Evolutionary conservation across 1,140 invertebrate genomes (phyloP), one percentile per base, ranked within the genome.

Genomic region (Bicyclus anynana): DNA sequence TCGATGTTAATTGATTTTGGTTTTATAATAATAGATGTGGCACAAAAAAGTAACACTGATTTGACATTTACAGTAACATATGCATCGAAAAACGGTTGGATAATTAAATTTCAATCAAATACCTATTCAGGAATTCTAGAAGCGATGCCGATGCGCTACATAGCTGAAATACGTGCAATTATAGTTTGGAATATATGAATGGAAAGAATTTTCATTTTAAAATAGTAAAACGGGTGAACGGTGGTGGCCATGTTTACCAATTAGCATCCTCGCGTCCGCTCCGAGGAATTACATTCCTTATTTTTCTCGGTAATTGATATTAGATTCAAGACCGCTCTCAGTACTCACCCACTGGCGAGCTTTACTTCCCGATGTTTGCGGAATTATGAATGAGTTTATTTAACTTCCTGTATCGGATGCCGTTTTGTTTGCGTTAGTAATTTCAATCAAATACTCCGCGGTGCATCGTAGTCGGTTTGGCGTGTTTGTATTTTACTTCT

Each of bases 171-270:
- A 64, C 61, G 62, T 72, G 74, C 74, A 77, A 79, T 78, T 74
- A 79, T 76, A 74, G 72, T 75, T 69, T 62, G 70, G 67, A 77
- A 79, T 84, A 76, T 79, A 77, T 77, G 71, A 79, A 72, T 75
- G 59, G 62, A 74, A 83, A 80, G 81, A 87, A 84, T 87, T n/a
- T 87, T 87, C 72, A 83, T 87, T 84, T 84, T 68, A 79, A 80
- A 82, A 79, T 83, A 76, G 77, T 83, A 53, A 59, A 68, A 53
- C 61, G 57, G 60, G 53, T 68, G 64, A 71, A 48, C 62, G 67
- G 69, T 73, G 72, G 67, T 62, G 56, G 54, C 59, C 62, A 63
- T 84, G 77, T 77, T 78, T 78, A 83, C 74, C 75, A 84, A 84
- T 84, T 81, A 86, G 74, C 64, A 69, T 58, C 58, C 56, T 72